Evolutionary conservation across 2,888 invertebrate species (phyloP), one percentile per base, ranked within the genome.

Genomic region (Lasioglossum pauxillum): DNA sequence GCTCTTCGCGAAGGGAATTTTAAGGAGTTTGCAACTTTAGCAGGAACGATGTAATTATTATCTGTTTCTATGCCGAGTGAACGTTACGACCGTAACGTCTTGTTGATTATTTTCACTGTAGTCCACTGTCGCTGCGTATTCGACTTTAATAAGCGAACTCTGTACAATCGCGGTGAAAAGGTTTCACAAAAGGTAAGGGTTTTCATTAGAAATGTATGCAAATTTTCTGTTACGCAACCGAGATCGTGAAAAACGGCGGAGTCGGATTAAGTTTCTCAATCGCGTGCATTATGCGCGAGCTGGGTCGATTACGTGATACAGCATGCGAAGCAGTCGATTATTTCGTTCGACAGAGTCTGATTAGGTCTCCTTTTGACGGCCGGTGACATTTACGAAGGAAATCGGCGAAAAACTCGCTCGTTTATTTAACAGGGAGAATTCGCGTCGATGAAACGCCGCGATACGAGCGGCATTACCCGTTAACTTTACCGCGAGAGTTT

Each of bases 401-500:
- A 88, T 31, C 69, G 38, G 73, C 71, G 78, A 60, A 88, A 90
- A 88, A 82, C 83, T 79, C 57, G 78, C 75, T 67, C 79, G 35
- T 77, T 81, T 75, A 84, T 86, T 83, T 77, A 84, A 84, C 82
- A 57, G 76, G 75, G 78, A 69, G 82, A 85, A 72, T 80, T 80
- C 73, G 53, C 83, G 69, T 84, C 83, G 91, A 91, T 87, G 90
- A 90, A 86, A 84, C 88, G 81, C 81, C 67, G 49, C 74, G 90
- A 83, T 90, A 86, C 69, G 49, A 41, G 53, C 80, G 67, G 46
- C 44, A 72, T 73, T 78, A 57, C 83, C 87, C 83, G 89, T 85
- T 87, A 89, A 89, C 76, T 87, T 85, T 76, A 80, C 86, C 35
- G 82, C 87, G 75, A 81, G 91, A 89, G 86, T 91, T 89, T 90